phyloP scores from a whole-genome alignment of 1,140 invertebrate genomes.

The Dreissena rostriformis region DNA sequence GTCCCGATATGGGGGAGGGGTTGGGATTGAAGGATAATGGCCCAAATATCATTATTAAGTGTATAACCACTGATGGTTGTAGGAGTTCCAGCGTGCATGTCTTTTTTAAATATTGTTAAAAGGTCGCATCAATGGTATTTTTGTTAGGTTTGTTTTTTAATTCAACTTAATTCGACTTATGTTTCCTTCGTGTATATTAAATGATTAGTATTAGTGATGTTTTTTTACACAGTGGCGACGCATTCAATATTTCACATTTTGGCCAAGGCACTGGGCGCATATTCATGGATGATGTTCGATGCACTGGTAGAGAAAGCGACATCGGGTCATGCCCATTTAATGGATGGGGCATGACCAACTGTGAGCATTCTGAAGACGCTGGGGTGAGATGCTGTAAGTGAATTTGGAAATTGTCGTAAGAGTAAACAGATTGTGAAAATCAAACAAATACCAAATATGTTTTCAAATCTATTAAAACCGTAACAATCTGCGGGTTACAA shows the following conservation, averaged over 20 bases:
- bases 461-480: too few relatives aligned
- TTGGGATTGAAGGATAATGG: too few relatives aligned
- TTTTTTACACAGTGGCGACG: background rate
- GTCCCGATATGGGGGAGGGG: too few relatives aligned
- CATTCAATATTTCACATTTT: conserved; percentile 12
- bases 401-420: background rate
- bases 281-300: conserved; percentile 17
- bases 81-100: too few relatives aligned
- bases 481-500: too few relatives aligned
- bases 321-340: background rate
- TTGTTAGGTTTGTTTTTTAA: too few relatives aligned
- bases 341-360: conserved; percentile 17
- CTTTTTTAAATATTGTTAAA: too few relatives aligned
- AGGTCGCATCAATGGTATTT: too few relatives aligned
- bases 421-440: background rate
- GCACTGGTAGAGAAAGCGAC: conserved; percentile 28
- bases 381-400: conserved; percentile 31
- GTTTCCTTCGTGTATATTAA: background rate
- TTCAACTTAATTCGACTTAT: too few relatives aligned
- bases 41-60: too few relatives aligned
- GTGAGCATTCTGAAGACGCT: conserved; percentile 29
- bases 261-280: conserved; percentile 39
- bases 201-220: background rate
- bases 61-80: too few relatives aligned
- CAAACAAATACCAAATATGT: too few relatives aligned